phyloP scores from a whole-genome alignment of 2,888 invertebrate genomes.

The Cephus sareptanus region DNA sequence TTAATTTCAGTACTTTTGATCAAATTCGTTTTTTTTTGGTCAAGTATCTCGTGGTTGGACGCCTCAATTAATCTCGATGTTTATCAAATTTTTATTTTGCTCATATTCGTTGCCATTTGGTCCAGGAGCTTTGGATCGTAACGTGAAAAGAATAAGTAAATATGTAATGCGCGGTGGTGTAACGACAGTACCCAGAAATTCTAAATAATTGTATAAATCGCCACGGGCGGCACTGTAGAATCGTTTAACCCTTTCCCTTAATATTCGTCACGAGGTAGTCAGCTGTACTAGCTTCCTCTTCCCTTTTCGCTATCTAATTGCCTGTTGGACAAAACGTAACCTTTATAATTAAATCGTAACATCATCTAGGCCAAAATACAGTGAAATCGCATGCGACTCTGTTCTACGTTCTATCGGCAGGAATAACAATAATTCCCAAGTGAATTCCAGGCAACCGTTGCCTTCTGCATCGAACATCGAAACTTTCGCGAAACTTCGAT shows the following conservation, averaged over 20 bases:
- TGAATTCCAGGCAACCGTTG: background rate
- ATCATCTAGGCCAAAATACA: background rate
- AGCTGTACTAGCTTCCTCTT: no score
- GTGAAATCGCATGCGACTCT: background rate
- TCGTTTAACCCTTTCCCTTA: no score
- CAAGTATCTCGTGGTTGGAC: no score
- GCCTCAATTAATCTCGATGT: background rate
- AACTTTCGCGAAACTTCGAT: background rate
- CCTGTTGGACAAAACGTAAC: no score
- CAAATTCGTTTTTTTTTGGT: no score
- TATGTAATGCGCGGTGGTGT: background rate
- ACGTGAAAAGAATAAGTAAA: background rate
- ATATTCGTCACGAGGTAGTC: no score
- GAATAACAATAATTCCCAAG: background rate
- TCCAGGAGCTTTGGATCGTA: background rate
- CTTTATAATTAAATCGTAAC: background rate
- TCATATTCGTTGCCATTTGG: background rate
- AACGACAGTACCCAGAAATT: no score
- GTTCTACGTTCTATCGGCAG: background rate
- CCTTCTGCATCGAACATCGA: background rate
- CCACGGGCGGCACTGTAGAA: no score
- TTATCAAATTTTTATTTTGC: background rate
- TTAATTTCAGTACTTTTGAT: background rate
- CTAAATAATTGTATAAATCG: no score
- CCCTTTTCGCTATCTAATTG: no score